Evolutionary conservation across 2,797 vertebrate species (phyloP).

Genomic region (Manis crassicaudata): DNA sequence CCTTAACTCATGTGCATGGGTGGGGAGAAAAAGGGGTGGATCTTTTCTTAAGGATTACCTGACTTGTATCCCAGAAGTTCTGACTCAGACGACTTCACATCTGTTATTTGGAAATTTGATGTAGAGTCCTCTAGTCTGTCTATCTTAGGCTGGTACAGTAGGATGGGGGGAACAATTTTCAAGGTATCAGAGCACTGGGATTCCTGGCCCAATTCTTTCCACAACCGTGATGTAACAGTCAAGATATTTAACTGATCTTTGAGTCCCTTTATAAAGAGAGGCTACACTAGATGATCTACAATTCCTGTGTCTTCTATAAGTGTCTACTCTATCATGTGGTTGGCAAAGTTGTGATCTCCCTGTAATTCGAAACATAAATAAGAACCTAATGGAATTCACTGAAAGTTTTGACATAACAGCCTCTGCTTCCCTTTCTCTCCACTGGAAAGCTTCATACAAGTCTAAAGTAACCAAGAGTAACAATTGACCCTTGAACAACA

Average conservation of each 20-base stretch:
- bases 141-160: not conserved
- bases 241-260: not conserved
- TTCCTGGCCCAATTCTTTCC: not conserved
- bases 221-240: not conserved
- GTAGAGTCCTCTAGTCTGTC: not conserved
- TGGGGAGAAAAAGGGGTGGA: not conserved
- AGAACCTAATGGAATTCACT: not conserved
- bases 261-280: not conserved
- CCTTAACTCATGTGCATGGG: not conserved
- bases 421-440: not conserved
- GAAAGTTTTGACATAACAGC: not conserved
- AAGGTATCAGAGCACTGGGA: not conserved
- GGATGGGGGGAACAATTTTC: not conserved
- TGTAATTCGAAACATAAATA: not conserved
- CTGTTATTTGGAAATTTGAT: not conserved
- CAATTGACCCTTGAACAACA: no score
- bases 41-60: not conserved
- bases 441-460: not conserved
- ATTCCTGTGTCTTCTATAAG: not conserved
- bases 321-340: not conserved
- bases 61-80: not conserved
- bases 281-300: not conserved
- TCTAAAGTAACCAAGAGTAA: not conserved
- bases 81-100: not conserved
- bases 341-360: not conserved